Percentiles rank a stretch among this genome's conserved stretches.
Evolutionary conservation across 2,113 vertebrate species (phyloP).

Genomic region (Aix galericulata): DNA sequence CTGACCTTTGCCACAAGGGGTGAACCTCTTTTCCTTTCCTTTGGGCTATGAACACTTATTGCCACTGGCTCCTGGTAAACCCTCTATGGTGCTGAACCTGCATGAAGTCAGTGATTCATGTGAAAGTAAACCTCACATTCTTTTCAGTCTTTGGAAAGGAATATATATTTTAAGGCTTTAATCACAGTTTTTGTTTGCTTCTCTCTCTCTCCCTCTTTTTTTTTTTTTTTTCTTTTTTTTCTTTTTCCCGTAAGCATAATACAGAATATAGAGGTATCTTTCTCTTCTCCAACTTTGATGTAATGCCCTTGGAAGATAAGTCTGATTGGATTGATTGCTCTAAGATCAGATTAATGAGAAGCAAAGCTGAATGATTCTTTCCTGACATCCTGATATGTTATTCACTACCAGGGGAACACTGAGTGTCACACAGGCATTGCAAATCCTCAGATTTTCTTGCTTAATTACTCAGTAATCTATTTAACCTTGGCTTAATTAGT

Average conservation of each 20-base stretch:
- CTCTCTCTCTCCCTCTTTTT: background rate
- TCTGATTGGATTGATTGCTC: background rate
- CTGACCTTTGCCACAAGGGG: constrained; percentile 80
- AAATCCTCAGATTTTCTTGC: background rate
- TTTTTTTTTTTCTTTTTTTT: background rate
- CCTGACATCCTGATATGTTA: background rate
- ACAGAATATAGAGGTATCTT: background rate
- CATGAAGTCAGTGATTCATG: constrained; percentile 43
- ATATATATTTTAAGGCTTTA: constrained; percentile 41
- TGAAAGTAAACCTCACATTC: constrained; percentile 40
- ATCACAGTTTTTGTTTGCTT: constrained; percentile 12
- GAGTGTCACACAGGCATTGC: background rate
- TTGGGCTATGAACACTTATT: constrained; percentile 38
- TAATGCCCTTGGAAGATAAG: background rate
- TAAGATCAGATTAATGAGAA: background rate
- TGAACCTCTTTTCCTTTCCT: constrained; percentile 73
- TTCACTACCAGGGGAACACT: background rate
- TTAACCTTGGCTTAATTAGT: background rate
- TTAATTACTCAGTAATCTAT: background rate
- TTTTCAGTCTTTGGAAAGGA: constrained; percentile 13
- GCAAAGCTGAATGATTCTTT: background rate
- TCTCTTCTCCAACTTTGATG: background rate
- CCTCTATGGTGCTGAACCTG: constrained; percentile 48
- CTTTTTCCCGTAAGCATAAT: background rate
- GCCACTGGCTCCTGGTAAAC: constrained; percentile 27